Base-by-base conservation (phyloP, 2,888 invertebrate species). In the Chromoteleia sp. region DNA sequence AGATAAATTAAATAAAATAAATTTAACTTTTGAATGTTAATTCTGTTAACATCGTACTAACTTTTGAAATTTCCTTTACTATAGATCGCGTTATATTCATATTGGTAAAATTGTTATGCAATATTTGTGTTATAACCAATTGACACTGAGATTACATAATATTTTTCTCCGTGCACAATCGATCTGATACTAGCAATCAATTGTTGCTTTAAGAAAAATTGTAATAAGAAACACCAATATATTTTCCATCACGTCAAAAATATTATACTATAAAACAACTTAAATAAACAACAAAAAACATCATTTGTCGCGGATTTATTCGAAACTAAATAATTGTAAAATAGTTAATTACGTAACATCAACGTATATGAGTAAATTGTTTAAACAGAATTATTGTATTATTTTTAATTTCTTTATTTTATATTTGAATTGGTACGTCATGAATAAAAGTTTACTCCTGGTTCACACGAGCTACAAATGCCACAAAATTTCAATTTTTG, bases 71-170 rank as follows among this genome's bases (percentile, higher is more conserved):
- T 33, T 1, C 33, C 7, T 33, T 33, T 33, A 33, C 33, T 33
- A 19, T 29, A 48, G 48, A 30, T 36, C 1, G 14, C 30, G 0
- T 36, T 29, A 29, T 17, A 6, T 19, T 30, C 19, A 17, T 17
- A 71, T 29, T 52, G 15, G 12, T 25, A 56, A 74, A 74, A 48
- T 45, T 10, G 17, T 58, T 52, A 25, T 15, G 10, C 36, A 36
- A 58, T 41, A 41, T 48, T 67, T 29, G 25, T 59, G 33, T 45
- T 54, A 67, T 39, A 67, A 67, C 15, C 33, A 67, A 75, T 75
- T 67, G 75, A 59, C 65, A 75, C 65, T 50, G 17, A 43, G 48
- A 41, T 75, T 67, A 59, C 17, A 67, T 58, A 75, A 75, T 15
- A 75, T 50, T 67, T 75, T 59, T 15, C 67, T 41, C 21, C 39